Percentiles rank a stretch among this genome's conserved stretches.
Evolutionary conservation across 2,797 vertebrate species (phyloP).

Genomic region (Chiroxiphia lanceolata): DNA sequence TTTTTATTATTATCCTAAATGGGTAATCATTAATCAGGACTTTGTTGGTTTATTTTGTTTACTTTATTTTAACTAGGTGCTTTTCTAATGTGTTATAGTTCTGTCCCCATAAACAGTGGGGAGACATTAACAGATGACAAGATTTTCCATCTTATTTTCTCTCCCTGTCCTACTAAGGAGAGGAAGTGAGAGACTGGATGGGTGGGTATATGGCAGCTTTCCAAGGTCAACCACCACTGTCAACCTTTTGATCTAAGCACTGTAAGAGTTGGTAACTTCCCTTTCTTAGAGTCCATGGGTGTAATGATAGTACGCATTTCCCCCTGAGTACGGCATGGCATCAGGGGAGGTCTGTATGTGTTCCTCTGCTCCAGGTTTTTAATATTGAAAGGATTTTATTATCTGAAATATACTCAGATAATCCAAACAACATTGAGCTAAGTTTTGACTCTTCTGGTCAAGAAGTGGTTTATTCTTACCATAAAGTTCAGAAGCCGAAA

Average conservation of each 20-base stretch:
- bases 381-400: neutral
- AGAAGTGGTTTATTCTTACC: neutral
- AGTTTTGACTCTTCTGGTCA: neutral
- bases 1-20: neutral
- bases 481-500: neutral
- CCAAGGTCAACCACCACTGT: neutral
- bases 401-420: neutral
- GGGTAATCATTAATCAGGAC: neutral
- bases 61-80: neutral
- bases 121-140: neutral
- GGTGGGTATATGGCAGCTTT: neutral
- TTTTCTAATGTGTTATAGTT: neutral
- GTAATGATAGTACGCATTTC: neutral
- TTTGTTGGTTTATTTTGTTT: neutral
- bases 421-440: neutral
- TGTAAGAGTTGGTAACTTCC: neutral
- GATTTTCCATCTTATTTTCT: neutral
- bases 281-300: neutral
- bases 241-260: neutral
- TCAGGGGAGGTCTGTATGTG: neutral
- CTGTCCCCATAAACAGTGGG: neutral
- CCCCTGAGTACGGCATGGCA: neutral
- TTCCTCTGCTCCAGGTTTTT: neutral
- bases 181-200: fast-evolving
- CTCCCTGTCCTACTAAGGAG: neutral